Base-by-base conservation (phyloP, 2,888 invertebrate genomes). In the Catocala nupta region DNA sequence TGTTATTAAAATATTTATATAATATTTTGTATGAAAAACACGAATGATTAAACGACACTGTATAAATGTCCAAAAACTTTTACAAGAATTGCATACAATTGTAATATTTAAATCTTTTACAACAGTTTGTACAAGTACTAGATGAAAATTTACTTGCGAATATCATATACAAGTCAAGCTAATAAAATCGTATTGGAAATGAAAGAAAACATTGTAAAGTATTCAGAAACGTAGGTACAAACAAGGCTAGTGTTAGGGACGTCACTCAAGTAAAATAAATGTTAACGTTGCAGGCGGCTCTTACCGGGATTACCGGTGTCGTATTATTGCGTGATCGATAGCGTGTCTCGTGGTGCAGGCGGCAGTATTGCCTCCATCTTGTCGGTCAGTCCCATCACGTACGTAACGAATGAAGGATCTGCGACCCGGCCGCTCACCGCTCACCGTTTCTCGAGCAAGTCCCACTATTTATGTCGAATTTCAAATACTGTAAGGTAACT, bases 321-420 rank as follows among this genome's bases (percentile, higher is more conserved):
- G 83, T 83, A 83, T 85, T 87, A 82, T 80, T 80, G 72, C 73
- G 82, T 87, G 86, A 89, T 89, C 85, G 84, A 86, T 86, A 82
- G 82, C 75, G 64, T 65, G 61, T 72, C 70, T 77, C 73, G 70
- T 51, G 36, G 64, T 73, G 77, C 70, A 74, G 68, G 75, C 78
- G 73, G 71, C 84, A 78, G 69, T 83, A 83, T 82, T 80, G 72
- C 59, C 57, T 63, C 75, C 70, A 67, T 66, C 75, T 75, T 78
- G 70, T 68, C 71, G 74, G 77, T 68, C 67, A 88, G 84, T 84
- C 88, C 66, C 68, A 81, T 83, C 90, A 90, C 89, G 89, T 87
- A 75, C 83, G 77, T 70, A 76, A 80, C 80, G 81, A 82, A 82
- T 86, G 87, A 86, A 85, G 87, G 86, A 87, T 87, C 86, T 83